phyloP scores from a whole-genome alignment of 2,113 vertebrate species.

The Pedetes capensis region DNA sequence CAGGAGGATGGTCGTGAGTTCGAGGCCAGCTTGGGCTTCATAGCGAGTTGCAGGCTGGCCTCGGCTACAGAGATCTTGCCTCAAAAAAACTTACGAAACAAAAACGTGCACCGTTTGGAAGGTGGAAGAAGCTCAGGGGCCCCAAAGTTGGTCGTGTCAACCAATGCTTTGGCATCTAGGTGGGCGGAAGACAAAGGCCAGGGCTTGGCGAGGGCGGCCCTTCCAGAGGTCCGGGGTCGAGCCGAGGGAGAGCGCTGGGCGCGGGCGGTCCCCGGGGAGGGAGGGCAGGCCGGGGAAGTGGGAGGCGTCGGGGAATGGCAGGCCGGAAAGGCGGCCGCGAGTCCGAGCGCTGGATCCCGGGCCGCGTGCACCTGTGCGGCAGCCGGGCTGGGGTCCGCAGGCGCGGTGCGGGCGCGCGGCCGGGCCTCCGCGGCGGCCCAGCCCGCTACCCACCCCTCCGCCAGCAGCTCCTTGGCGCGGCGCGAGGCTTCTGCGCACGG shows the following conservation, averaged over 20 bases:
- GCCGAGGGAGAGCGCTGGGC: too few species aligned
- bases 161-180: slow-evolving; percentile 42
- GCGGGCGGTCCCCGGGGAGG: neutral
- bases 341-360: slow-evolving; percentile 14
- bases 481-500: too few species aligned
- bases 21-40: too few species aligned
- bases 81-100: too few species aligned
- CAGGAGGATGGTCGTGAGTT: too few species aligned
- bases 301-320: neutral
- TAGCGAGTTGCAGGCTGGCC: too few species aligned
- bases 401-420: neutral
- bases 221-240: too few species aligned
- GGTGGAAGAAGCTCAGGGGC: neutral
- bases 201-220: slow-evolving; percentile 24
- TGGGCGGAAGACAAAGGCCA: slow-evolving; percentile 69
- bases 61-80: too few species aligned
- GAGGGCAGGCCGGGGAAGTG: neutral
- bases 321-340: neutral
- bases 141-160: neutral
- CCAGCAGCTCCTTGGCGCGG: too few species aligned
- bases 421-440: neutral
- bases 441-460: too few species aligned
- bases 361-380: slow-evolving; percentile 77
- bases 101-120: too few species aligned
- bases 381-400: slow-evolving; percentile 45